Base-by-base conservation (phyloP, 2,113 vertebrate genomes). In the Litocranius walleri region DNA sequence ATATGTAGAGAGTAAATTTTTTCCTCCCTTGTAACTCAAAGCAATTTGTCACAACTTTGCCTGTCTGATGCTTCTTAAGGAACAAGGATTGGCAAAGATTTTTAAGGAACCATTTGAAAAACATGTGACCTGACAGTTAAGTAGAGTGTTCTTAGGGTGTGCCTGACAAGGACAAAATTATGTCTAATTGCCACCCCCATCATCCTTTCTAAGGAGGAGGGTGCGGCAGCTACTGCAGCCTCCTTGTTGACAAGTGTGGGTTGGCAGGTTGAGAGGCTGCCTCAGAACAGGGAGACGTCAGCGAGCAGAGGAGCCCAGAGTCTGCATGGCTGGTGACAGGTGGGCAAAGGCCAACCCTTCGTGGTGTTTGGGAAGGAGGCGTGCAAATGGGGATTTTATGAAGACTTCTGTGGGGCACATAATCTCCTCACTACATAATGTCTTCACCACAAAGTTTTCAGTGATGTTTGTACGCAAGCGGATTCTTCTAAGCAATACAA, bases 351-450 rank as follows among this genome's bases (percentile, higher is more conserved):
- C 0, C 2, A 57, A 1, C 36, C 45, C 71, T 23, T 54, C 1
- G 1, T 0, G 4, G 33, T 3, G 1, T 71, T 11, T 56, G 96
- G 59, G 30, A 4, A 88, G 61, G 23, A 83, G 16, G 29, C 1
- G 0, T 36, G 29, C 14, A 3, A 30, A n/a, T 36, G 10, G 45
- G 16, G 3, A 33, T 54, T 82, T 25, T 25, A 59, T 0, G 5
- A 16, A 43, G 27, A 11, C 13, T 30, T 87, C 61, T 1, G 6
- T 10, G 14, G 45, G 21, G 77, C 11, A 61, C 6, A 1, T 10
- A 2, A 30, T 87, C 27, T 43, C 71, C 2, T 43, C 9, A 19
- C 64, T 67, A n/a, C 64, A 5, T 67, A 19, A 67, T 25, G 36
- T 74, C 67, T 25, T 43, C 36, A 25, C 40, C 83, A 10, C 45